Percentiles rank a stretch among this genome's conserved stretches.
Conservation (phyloP, 2,113 vertebrate genomes). For the Antigone vipio region DNA sequence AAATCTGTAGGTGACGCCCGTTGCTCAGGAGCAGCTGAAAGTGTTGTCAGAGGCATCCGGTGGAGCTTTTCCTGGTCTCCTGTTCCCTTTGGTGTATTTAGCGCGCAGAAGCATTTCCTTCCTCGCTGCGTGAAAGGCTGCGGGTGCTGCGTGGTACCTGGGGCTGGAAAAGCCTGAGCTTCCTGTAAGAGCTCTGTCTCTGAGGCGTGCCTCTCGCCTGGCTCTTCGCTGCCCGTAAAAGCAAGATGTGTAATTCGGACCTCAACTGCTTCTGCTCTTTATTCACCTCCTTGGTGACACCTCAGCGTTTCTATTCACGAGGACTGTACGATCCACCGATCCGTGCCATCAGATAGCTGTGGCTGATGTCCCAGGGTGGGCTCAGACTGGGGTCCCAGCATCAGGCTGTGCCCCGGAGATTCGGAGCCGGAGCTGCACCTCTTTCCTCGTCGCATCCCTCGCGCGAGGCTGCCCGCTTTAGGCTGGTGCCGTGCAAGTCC, state of each 20-base stretch:
- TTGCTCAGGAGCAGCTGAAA: background rate
- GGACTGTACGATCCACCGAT: background rate
- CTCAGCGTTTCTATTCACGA: background rate
- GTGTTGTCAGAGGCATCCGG: background rate
- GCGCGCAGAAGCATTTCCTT: fast-evolving
- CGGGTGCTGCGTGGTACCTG: background rate
- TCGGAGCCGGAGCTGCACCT: background rate
- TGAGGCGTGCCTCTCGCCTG: background rate
- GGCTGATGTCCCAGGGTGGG: background rate
- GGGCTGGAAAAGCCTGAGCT: background rate
- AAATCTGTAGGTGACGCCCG: too few relatives aligned
- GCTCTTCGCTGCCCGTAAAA: background rate
- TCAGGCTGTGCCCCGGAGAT: background rate
- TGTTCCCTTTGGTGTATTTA: background rate
- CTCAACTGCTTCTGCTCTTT: background rate
- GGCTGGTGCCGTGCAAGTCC: background rate
- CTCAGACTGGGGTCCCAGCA: background rate
- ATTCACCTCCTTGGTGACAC: background rate
- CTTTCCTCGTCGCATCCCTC: background rate
- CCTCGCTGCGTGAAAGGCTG: background rate
- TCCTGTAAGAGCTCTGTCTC: too few relatives aligned
- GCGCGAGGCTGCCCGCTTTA: too few relatives aligned
- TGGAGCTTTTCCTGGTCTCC: background rate
- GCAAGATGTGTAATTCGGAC: background rate
- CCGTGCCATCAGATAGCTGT: fast-evolving